Conservation (phyloP, 1,140 invertebrate species). For the Frieseomelitta varia region DNA sequence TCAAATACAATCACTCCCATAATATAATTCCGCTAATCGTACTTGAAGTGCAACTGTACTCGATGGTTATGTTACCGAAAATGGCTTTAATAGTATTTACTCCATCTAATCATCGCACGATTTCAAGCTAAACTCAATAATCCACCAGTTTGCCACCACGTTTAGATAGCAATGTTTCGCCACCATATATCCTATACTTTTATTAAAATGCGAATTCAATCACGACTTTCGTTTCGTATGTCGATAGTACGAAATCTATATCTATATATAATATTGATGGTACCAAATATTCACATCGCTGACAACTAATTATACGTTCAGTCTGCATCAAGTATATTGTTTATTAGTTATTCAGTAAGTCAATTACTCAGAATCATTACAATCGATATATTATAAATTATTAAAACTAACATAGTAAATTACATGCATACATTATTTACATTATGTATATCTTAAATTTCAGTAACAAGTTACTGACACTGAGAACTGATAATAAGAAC, state of each 20-base stretch:
- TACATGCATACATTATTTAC: background rate
- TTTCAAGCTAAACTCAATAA: conserved; percentile 52
- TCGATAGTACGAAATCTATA: conserved; percentile 31
- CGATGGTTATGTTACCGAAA: conserved; percentile 36
- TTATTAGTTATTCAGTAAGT: conserved; percentile 22
- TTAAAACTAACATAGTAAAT: conserved; percentile 14
- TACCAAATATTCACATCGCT: conserved; percentile 10
- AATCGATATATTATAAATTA: background rate
- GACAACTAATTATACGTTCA: conserved; percentile 34
- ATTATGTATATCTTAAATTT: conserved; percentile 13
- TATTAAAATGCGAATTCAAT: conserved; percentile 34
- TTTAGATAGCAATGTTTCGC: conserved; percentile 37
- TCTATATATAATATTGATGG: conserved; percentile 11
- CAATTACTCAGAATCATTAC: background rate
- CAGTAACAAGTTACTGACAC: background rate
- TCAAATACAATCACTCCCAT: conserved; percentile 35
- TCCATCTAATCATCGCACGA: conserved; percentile 38
- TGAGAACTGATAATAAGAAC: background rate
- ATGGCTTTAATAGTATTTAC: conserved; percentile 15
- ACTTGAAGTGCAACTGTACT: conserved; percentile 38
- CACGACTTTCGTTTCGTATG: conserved; percentile 4
- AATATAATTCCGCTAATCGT: conserved; percentile 40
- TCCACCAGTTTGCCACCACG: conserved; percentile 38
- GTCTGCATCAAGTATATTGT: conserved; percentile 27
- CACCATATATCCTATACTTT: conserved; percentile 34